Evolutionary conservation across 1,140 invertebrate species (phyloP).

Genomic region (Conopomorpha cramerella): DNA sequence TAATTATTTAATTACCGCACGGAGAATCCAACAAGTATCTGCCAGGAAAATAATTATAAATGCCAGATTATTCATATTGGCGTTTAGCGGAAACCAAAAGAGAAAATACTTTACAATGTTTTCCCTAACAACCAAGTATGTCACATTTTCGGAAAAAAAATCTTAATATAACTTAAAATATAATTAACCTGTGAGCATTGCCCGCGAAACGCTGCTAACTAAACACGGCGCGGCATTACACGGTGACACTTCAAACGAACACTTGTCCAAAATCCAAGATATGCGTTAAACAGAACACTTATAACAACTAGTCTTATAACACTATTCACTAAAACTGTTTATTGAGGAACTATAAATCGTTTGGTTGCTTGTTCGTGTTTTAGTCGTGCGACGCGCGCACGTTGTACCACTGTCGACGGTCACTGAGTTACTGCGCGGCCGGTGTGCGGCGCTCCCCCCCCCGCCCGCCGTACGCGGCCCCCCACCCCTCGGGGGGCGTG

Average conservation of each 20-base stretch:
- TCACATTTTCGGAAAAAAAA: too few species aligned
- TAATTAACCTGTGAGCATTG: slow-evolving; percentile 53
- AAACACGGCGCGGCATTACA: slow-evolving; percentile 48
- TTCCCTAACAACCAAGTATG: too few species aligned
- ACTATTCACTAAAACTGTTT: slow-evolving; percentile 41
- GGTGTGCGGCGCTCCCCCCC: slow-evolving; percentile 26
- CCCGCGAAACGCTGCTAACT: slow-evolving; percentile 50
- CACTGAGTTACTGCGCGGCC: slow-evolving; percentile 49
- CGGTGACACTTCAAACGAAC: slow-evolving; percentile 38
- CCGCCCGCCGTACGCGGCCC: slow-evolving; percentile 16
- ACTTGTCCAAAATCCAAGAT: slow-evolving; percentile 45
- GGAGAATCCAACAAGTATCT: too few species aligned
- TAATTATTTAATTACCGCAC: too few species aligned
- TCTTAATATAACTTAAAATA: too few species aligned
- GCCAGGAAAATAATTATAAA: too few species aligned
- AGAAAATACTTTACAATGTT: too few species aligned
- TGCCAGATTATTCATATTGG: too few species aligned
- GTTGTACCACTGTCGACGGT: slow-evolving; percentile 41
- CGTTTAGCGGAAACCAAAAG: too few species aligned
- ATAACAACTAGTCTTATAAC: slow-evolving; percentile 29
- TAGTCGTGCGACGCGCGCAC: slow-evolving; percentile 22
- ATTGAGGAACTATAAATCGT: slow-evolving; percentile 40
- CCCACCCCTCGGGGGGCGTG: slow-evolving; percentile 27
- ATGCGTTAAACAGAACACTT: slow-evolving; percentile 20
- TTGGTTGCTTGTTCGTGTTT: slow-evolving; percentile 28